Conservation (phyloP, 2,888 invertebrate species). For the Cryptops parisi region DNA sequence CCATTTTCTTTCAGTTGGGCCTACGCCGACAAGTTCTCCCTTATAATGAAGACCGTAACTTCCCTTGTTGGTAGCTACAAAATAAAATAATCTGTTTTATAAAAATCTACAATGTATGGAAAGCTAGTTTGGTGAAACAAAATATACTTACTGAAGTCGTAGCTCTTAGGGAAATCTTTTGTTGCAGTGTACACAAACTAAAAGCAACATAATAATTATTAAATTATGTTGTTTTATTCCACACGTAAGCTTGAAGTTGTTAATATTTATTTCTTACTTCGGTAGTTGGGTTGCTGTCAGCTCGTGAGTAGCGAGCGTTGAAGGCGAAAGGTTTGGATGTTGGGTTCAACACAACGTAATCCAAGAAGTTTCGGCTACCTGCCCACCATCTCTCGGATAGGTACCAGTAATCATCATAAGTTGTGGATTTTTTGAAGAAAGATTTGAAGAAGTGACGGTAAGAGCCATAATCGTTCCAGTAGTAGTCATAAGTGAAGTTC, state of each 20-base stretch:
- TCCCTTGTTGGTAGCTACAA: not conserved
- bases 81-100: not conserved
- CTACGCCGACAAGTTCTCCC: constrained; percentile 11
- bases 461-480: constrained; percentile 13
- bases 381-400: constrained; percentile 1
- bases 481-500: not conserved
- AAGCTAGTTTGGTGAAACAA: no score
- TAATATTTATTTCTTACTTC: constrained; percentile 9
- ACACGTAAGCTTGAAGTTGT: not conserved
- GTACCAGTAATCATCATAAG: constrained; percentile 9
- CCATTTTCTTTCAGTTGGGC: constrained; percentile 12
- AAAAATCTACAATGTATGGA: no score
- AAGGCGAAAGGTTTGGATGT: constrained; percentile 10
- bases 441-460: constrained; percentile 5
- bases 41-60: not conserved
- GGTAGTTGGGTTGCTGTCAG: constrained; percentile 11
- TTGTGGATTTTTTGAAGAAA: constrained; percentile 15
- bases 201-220: not conserved
- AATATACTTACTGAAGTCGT: no score
- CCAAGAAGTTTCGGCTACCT: constrained; percentile 10
- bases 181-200: no score
- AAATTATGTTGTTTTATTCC: not conserved
- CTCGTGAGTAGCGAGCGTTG: constrained; percentile 8
- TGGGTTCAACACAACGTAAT: constrained; percentile 14
- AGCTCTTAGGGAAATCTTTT: no score